A percentile compares a stretch with the other conserved stretches of the same genome.
Evolutionary conservation across 1,140 invertebrate species (phyloP).

Genomic region (Caenorhabditis elegans): DNA sequence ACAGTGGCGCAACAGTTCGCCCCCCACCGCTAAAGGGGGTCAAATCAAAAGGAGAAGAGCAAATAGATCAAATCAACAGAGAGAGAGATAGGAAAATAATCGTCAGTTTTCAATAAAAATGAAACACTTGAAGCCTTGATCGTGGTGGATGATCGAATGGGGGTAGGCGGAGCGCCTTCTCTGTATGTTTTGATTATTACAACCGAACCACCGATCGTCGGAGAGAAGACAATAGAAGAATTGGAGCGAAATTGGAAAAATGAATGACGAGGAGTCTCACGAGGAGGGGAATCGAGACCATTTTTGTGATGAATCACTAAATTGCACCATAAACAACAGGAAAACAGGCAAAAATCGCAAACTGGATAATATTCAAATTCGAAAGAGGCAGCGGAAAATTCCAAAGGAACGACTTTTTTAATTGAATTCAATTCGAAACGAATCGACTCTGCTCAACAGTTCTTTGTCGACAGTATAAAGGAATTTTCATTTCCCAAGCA

Average conservation of each 20-base stretch:
- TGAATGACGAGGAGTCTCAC: neutral
- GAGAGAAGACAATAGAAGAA: too few relatives aligned
- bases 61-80: slow-evolving; percentile 8
- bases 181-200: slow-evolving; percentile 28
- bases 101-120: neutral
- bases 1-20: neutral
- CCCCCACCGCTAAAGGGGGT: neutral
- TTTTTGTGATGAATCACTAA: too few relatives aligned
- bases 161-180: neutral
- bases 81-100: neutral
- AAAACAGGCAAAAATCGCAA: too few relatives aligned
- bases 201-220: too few relatives aligned
- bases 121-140: slow-evolving; percentile 10
- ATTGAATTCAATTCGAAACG: too few relatives aligned
- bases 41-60: neutral
- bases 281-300: neutral
- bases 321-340: too few relatives aligned
- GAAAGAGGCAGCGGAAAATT: too few relatives aligned
- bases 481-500: too few relatives aligned
- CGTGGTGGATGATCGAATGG: neutral
- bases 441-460: too few relatives aligned
- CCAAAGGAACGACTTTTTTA: too few relatives aligned
- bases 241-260: neutral
- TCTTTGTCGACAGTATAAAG: too few relatives aligned
- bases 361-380: too few relatives aligned